phyloP scores from a whole-genome alignment of 2,113 vertebrate genomes.

The Lucifuga dentata region DNA sequence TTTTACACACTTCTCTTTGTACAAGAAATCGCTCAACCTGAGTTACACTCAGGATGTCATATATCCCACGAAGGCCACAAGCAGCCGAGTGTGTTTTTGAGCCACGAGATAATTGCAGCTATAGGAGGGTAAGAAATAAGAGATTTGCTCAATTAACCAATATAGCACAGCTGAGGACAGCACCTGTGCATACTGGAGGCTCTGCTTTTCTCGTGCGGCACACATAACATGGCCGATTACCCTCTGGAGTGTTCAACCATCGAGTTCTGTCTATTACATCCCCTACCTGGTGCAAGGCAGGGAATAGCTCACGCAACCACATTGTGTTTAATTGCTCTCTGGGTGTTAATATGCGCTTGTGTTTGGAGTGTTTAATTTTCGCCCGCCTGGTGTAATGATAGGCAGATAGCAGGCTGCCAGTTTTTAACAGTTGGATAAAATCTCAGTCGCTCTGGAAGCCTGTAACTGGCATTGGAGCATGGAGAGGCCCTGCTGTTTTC shows the following conservation, averaged over 20 bases:
- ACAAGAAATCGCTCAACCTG: conserved; percentile 22
- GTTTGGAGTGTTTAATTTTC: conserved; percentile 76
- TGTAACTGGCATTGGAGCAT: conserved; percentile 15
- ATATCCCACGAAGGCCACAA: conserved; percentile 63
- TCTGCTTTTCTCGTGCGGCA: conserved; percentile 42
- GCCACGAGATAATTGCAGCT: conserved; percentile 75
- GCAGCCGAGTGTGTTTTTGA: conserved; percentile 54
- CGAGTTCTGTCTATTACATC: conserved; percentile 23
- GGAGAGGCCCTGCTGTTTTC: conserved; percentile 49
- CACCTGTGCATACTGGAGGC: conserved; percentile 80
- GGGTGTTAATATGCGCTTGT: conserved; percentile 70
- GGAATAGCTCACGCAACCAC: conserved; percentile 36
- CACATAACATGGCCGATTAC: conserved; percentile 81
- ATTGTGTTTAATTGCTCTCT: conserved; percentile 76
- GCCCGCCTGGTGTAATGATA: conserved; percentile 66
- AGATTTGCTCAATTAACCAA: conserved; percentile 85
- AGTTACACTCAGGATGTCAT: conserved; percentile 53
- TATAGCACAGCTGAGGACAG: conserved; percentile 80
- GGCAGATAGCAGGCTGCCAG: conserved; percentile 56
- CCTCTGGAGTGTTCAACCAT: conserved; percentile 66
- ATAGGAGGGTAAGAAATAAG: conserved; percentile 81
- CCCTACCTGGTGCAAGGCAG: conserved; percentile 73
- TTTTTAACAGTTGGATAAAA: conserved; percentile 69
- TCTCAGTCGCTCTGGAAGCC: conserved; percentile 35
- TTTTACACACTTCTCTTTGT: neutral